Percentiles rank a stretch among this genome's conserved stretches.
Evolutionary conservation across 2,888 invertebrate genomes (phyloP).

Genomic region (Epirrhoe alternata): DNA sequence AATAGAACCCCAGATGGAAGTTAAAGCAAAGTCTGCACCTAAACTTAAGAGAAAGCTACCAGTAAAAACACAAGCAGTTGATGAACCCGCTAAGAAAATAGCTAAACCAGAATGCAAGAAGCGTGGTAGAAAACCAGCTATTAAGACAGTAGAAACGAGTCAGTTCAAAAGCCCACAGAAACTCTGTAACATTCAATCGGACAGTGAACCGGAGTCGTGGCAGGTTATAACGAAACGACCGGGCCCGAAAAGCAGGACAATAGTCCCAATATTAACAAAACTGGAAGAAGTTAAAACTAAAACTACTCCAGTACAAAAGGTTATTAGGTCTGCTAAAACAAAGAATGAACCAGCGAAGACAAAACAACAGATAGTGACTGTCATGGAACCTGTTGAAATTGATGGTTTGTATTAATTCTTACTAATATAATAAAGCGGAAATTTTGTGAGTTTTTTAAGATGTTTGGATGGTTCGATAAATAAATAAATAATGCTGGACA

Average conservation of each 20-base stretch:
- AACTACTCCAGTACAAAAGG: background rate
- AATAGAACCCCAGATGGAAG: background rate
- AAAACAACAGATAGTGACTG: background rate
- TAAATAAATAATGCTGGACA: too few species aligned
- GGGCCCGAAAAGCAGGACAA: constrained; percentile 7
- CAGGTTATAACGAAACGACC: background rate
- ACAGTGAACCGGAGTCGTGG: background rate
- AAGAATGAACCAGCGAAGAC: background rate
- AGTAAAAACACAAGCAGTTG: background rate
- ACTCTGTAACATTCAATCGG: background rate
- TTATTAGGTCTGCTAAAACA: background rate
- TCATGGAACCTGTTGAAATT: background rate
- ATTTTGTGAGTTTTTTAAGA: too few species aligned
- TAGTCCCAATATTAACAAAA: background rate
- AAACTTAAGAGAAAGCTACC: constrained; percentile 6
- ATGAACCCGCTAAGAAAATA: background rate
- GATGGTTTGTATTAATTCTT: constrained; percentile 1
- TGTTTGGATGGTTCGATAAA: too few species aligned
- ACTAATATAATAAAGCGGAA: too few species aligned
- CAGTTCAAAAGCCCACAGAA: background rate
- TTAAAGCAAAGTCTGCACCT: background rate
- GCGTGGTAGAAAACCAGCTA: background rate
- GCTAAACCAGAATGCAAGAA: background rate
- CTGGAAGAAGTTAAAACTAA: background rate
- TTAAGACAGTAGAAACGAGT: background rate